Evolutionary conservation across 2,888 invertebrate genomes (phyloP), one percentile per base, ranked within the genome.

Genomic region (Cantharis rustica): DNA sequence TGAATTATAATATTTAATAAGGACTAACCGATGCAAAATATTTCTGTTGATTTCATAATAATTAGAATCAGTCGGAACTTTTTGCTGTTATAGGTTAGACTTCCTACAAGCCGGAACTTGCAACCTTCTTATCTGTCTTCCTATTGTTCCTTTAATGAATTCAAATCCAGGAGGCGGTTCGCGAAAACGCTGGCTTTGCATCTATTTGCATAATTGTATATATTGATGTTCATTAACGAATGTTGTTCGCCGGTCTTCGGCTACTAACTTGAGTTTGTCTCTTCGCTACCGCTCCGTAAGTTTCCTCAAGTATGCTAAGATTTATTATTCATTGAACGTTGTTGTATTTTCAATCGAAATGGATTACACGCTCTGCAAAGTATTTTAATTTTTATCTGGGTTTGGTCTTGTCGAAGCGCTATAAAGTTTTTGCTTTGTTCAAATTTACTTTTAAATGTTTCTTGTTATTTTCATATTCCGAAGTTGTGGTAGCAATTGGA

Each of bases 171-270:
- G 83, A 85, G 86, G 86, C 86, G 86, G 86, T 84, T 84, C 84
- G 84, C 84, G 86, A 87, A 86, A 86, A 86, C 86, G 87, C 83
- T 82, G 85, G 86, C 86, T 87, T 87, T 87, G 87, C 87, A 88
- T 87, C 83, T 81, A 87, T 88, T 88, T 88, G 86, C 88, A 88
- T 88, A 88, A 88, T 88, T 88, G 87, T 87, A 86, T 87, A 87
- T 87, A 88, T 87, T 88, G 87, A 87, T 87, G 88, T 88, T 87
- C 88, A 86, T 88, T 88, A 87, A 86, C 86, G 87, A 87, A 87
- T 78, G 78, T 78, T 78, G 78, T 78, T 78, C 78, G 78, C 75
- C 78, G 75, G 78, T 75, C 78, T 78, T 75, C 78, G 75, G 78
- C 78, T 78, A 73, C 73, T 69, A 75, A 78, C 62, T 78, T 78